Percentiles rank a stretch among this genome's conserved stretches.
phyloP scores from a whole-genome alignment of 2,888 invertebrate species.

The Halictus quadricinctus region DNA sequence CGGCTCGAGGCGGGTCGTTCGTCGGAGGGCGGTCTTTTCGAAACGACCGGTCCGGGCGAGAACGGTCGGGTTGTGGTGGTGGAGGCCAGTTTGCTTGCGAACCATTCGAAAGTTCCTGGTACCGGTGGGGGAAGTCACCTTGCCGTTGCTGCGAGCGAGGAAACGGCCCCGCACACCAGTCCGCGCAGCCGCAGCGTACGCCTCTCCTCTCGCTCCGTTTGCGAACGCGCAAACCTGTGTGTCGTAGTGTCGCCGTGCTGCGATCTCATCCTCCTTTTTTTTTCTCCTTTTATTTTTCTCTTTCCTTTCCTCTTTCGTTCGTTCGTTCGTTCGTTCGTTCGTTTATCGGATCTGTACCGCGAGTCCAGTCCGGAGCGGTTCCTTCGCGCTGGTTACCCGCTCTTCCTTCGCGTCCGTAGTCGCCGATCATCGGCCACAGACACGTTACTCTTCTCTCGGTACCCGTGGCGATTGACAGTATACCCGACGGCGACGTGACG shows the following conservation, averaged over 20 bases:
- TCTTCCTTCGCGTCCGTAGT: background rate
- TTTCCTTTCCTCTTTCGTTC: background rate
- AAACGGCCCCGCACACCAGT: constrained; percentile 77
- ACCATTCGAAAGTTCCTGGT: constrained; percentile 51
- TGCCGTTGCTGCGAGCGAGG: constrained; percentile 53
- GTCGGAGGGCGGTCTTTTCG: constrained; percentile 61
- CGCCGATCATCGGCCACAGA: background rate
- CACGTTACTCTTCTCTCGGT: background rate
- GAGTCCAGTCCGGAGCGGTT: background rate
- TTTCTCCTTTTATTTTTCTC: background rate
- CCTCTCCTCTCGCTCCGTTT: constrained; percentile 69
- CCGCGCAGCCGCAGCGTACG: constrained; percentile 81
- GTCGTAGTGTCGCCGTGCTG: constrained; percentile 12
- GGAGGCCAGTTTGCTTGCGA: constrained; percentile 29
- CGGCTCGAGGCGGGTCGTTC: constrained; percentile 58
- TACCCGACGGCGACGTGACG: constrained; percentile 26
- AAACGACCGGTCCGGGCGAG: constrained; percentile 39
- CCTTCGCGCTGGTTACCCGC: background rate
- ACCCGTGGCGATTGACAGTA: background rate
- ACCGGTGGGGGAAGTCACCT: constrained; percentile 60
- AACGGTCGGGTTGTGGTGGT: constrained; percentile 46
- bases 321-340: background rate
- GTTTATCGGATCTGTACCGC: background rate
- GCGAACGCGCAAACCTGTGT: background rate
- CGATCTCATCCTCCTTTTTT: background rate